Evolutionary conservation across 2,113 vertebrate species (phyloP).

Genomic region (Jacana jacana): DNA sequence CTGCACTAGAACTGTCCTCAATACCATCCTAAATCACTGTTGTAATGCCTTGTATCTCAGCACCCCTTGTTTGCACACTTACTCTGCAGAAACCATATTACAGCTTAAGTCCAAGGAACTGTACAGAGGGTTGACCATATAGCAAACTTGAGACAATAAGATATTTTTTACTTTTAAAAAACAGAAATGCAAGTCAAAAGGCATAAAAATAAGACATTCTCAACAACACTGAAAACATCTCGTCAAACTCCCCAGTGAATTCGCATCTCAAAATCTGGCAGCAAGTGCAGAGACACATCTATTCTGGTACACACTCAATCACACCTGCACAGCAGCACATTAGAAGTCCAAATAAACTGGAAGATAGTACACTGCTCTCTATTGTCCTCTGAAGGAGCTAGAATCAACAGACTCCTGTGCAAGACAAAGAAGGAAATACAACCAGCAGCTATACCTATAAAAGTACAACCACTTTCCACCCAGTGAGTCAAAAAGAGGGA

Average conservation of each 20-base stretch:
- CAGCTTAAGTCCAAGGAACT: neutral
- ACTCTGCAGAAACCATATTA: neutral
- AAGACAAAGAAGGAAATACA: neutral
- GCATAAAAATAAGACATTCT: neutral
- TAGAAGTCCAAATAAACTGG: neutral
- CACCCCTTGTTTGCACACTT: neutral
- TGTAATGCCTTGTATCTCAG: neutral
- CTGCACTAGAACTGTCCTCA: neutral
- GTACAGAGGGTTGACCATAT: neutral
- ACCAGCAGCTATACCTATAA: neutral
- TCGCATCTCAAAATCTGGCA: neutral
- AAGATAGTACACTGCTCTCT: neutral
- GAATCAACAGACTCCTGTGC: neutral
- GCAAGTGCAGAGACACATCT: neutral
- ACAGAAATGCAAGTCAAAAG: neutral
- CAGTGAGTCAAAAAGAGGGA: neutral
- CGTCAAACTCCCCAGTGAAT: neutral
- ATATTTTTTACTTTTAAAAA: neutral
- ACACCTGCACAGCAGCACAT: neutral
- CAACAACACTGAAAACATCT: neutral
- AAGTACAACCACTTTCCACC: neutral
- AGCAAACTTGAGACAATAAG: neutral
- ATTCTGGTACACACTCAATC: neutral
- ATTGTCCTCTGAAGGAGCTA: neutral
- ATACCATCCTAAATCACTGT: neutral